Conservation (phyloP, 92 coral and sea anemone genomes). For the Epizoanthus fatuus region DNA sequence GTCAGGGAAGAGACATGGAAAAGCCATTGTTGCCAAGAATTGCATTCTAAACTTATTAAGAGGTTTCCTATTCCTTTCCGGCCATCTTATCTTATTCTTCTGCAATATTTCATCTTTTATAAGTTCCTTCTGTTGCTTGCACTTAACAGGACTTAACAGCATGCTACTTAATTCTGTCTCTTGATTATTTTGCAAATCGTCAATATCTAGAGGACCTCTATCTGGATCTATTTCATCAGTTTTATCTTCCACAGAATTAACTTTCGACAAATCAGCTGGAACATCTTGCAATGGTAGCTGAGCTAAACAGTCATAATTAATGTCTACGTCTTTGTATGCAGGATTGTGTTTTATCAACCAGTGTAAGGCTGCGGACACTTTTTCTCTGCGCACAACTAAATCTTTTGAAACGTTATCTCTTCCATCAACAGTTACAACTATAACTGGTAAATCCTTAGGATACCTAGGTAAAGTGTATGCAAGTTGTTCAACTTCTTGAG, state of each 20-base stretch:
- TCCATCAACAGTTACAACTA: conserved; percentile 37
- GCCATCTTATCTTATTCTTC: neutral
- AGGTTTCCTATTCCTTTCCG: neutral
- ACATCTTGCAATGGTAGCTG: neutral
- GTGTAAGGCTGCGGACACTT: neutral
- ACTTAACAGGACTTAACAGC: neutral
- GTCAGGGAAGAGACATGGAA: conserved; percentile 58
- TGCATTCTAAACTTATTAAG: neutral
- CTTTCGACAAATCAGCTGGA: conserved; percentile 8
- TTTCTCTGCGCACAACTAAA: conserved; percentile 1
- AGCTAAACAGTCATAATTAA: conserved; percentile 3
- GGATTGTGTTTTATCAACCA: neutral
- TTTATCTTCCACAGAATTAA: neutral
- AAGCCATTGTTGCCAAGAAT: conserved; percentile 78
- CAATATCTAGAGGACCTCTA: neutral
- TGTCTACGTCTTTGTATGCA: neutral
- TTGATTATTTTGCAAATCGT: too few relatives aligned
- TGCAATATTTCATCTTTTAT: conserved; percentile 3
- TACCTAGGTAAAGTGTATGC: conserved; percentile 61
- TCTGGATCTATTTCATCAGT: neutral
- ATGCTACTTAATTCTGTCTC: neutral
- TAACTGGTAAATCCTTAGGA: conserved; percentile 67
- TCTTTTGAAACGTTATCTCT: conserved; percentile 38
- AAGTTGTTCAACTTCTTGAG: conserved; percentile 28
- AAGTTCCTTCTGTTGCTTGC: neutral